Evolutionary conservation across 2,797 vertebrate species (phyloP), one percentile per base, ranked within the genome.

Genomic region (Hippoglossus hippoglossus): DNA sequence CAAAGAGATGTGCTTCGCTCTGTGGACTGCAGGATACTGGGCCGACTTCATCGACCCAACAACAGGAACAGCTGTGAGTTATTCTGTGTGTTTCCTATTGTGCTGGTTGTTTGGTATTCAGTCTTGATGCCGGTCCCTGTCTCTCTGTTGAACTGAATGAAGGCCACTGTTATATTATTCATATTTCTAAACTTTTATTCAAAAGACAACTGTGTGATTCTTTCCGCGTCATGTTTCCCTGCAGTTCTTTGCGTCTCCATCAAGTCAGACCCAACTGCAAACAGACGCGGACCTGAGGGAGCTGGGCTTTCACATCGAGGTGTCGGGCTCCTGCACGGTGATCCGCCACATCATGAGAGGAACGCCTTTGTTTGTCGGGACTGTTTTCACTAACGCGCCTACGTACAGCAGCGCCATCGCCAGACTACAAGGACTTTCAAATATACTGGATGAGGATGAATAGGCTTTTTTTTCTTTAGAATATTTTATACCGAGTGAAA

Each of bases 1-100:
- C 10, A 99, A 97, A 82, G 97, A 99, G 89, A 98, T 99, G 70
- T 99, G 98, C 83, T 98, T 95, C 52, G 96, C 96, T 13, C 91
- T 99, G 69, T 96, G 94, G 91, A 92, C 96, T 0, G 96, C 97
- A 59, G 97, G 97, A n/a, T 99, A 96, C 74, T 99, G 97, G 98
- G 97, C 97, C 0, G 98, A 98, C 90, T 99, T 99, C 87, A 98
- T 99, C n/a, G 95, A 98, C 76, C 98, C 98, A 0, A 90, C 94
- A 19, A 99, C 97, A 11, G 98, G 98, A 83, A 81, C 93, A 73
- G 95, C 97, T 49, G 98, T 99, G 79, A 96, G 97, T 96, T 75
- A 10, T 36, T 65, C 16, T 44, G 3, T 5, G 4, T 54, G 3
- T 53, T 4, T 44, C 16, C 10, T 44, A 44, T 13, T 16, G 16